Evolutionary conservation across 2,797 vertebrate genomes (phyloP).

Genomic region (Orientallactaga sibirica): DNA sequence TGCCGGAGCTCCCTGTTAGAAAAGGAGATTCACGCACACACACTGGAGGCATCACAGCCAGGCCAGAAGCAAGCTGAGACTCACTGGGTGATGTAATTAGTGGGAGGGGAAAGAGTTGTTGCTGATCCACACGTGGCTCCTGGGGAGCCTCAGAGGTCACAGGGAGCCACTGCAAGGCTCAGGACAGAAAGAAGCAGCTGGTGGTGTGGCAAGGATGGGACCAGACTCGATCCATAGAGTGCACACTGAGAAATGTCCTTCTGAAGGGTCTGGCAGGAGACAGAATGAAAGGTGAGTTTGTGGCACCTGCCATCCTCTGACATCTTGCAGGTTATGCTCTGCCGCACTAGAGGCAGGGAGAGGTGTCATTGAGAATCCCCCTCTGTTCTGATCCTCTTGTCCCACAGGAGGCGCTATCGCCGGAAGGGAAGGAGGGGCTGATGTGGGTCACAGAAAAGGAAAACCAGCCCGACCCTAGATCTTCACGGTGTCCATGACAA

Average conservation of each 20-base stretch:
- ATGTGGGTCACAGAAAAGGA: neutral
- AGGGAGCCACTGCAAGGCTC: too few relatives aligned
- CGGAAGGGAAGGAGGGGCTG: neutral
- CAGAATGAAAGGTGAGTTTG: neutral
- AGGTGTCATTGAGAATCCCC: rapidly evolving
- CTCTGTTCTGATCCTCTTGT: neutral
- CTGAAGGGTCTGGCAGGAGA: neutral
- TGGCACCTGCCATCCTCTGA: neutral
- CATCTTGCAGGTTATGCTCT: neutral
- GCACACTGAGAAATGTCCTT: neutral
- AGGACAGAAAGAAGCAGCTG: neutral
- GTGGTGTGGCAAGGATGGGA: neutral
- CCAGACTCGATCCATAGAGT: neutral
- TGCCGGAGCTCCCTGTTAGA: neutral
- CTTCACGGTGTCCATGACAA: neutral
- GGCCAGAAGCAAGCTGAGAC: neutral
- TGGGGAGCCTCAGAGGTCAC: neutral
- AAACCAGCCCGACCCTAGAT: neutral
- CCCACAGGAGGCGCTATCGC: neutral
- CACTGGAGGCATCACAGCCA: neutral
- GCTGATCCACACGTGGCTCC: rapidly evolving
- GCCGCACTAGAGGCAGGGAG: neutral
- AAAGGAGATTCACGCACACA: neutral
- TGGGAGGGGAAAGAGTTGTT: neutral
- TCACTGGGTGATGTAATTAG: neutral